Evolutionary conservation across 2,888 invertebrate genomes (phyloP), one percentile per base, ranked within the genome.

Genomic region (Drosophila maculinotata): DNA sequence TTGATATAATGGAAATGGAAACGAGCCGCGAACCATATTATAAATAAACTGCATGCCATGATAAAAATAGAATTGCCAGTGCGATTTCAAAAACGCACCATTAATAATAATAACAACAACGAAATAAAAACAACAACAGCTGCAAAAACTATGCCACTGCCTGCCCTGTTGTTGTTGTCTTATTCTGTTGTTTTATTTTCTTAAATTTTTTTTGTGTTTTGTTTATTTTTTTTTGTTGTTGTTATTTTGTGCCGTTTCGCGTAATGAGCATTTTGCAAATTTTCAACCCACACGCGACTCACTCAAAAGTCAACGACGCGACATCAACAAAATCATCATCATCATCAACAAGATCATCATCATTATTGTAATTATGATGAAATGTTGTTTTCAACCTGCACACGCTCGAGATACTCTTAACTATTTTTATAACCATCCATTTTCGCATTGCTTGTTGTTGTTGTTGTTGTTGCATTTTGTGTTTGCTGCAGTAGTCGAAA

Each of bases 21-120:
- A 69, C 76, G 80, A 79, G 76, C 86, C 72, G 83, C 74, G 39
- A 75, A 76, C 72, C 49, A 65, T 72, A 84, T 87, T 77, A 87
- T 77, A 84, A 87, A 82, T 87, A 87, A 82, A 81, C 85, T 82
- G 85, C 84, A 80, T 77, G 71, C 64, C 65, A 31, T 70, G 81
- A 67, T 82, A 80, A 77, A 87, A 87, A 81, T 84, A 84, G 86
- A 76, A 78, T 70, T 77, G 81, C 67, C 70, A 65, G 45, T 65
- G 64, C 53, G 67, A 62, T 63, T 64, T 69, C 41, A 15, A 41
- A 69, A 74, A 63, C 62, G 57, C 63, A 74, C 56, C 57, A 69
- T 49, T 52, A 57, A 58, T 45, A 69, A 53, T 56, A 68, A 59
- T 57, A 51, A 36, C 48, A 66, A 23, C 41, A 35, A 12, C 48